Conservation (phyloP, 2,888 invertebrate species). For the Nipponacmea schrenckii region DNA sequence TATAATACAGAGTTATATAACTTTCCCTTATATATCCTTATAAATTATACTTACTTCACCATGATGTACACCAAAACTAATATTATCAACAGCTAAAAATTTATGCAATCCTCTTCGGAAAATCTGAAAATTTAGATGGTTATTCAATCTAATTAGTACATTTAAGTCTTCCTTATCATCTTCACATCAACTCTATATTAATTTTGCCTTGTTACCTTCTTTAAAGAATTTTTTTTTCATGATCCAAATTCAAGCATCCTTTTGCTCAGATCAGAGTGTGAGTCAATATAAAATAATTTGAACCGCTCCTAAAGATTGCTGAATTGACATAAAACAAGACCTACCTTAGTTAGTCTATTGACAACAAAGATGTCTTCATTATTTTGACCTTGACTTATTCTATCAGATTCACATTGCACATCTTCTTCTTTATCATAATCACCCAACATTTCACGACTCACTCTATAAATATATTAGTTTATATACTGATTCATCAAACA, state of each 20-base stretch:
- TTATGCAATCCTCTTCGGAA: constrained; percentile 43
- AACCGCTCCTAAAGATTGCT: no score
- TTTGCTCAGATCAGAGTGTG: no score
- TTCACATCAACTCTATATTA: neutral
- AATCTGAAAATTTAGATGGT: constrained; percentile 35
- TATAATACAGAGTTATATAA: no score
- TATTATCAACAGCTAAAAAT: constrained; percentile 65
- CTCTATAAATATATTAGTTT: neutral
- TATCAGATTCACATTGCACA: constrained; percentile 51
- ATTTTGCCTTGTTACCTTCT: neutral
- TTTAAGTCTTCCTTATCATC: no score
- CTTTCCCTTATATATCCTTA: no score
- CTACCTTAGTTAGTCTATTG: constrained; percentile 57
- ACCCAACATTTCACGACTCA: constrained; percentile 11
- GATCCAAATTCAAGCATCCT: neutral
- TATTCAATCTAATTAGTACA: neutral
- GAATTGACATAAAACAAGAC: neutral
- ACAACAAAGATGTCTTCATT: constrained; percentile 51
- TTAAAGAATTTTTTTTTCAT: neutral
- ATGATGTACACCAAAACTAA: constrained; percentile 66
- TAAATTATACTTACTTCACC: constrained; percentile 61
- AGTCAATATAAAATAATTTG: no score
- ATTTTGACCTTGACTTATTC: constrained; percentile 43
- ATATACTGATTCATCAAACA: no score
- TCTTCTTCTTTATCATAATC: constrained; percentile 51